Evolutionary conservation across 2,113 vertebrate species (phyloP), one percentile per base, ranked within the genome.

Genomic region (Lethenteron reissneri): DNA sequence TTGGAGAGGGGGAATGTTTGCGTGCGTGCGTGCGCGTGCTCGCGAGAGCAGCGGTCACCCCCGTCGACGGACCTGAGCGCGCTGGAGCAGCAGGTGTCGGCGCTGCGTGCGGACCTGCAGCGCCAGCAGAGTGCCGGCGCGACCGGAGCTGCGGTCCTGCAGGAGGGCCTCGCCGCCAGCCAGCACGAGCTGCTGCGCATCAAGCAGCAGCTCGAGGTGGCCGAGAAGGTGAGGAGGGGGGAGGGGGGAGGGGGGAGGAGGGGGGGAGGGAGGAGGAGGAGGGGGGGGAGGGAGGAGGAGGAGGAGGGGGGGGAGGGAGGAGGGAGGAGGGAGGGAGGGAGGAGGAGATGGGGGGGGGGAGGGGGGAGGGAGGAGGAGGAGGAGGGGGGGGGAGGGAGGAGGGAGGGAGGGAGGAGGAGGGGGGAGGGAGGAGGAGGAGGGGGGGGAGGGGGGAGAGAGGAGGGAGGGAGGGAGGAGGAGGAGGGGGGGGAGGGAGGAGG

Each of bases 161-260:
- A 95, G 77, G 85, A 92, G 69, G 85, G 84, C 78, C 82, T 99
- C 57, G 81, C 83, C 14, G 80, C 83, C 3, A 83, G 91, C 72
- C 97, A 89, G 74, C 92, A 95, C 3, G 85, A 96, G 56, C 81
- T 96, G 6, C 84, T 97, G 59, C 83, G 81, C 74, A 85, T 92
- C 71, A 89, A 88, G 78, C 88, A 94, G 74, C 90, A 97, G 77
- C 82, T 97, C 12, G 74, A 80, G 58, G 62, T 88, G 79, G 86
- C 92, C 71, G 90, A 97, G 76, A 94, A 96, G 91, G 92, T 95
- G 75, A 58, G 73, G 17, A 12, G 62, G 56, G 5, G 25, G 21
- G 2, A 2, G 21, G 21, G 21, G 21, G 2, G 21, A 2, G 21
- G 21, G 21, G 3, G 21, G 21, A 21, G 21, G 21, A 21, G 3